Percentiles rank a stretch among this genome's conserved stretches.
Conservation (phyloP, 2,888 invertebrate species). For the Blastobasis lacticolella region DNA sequence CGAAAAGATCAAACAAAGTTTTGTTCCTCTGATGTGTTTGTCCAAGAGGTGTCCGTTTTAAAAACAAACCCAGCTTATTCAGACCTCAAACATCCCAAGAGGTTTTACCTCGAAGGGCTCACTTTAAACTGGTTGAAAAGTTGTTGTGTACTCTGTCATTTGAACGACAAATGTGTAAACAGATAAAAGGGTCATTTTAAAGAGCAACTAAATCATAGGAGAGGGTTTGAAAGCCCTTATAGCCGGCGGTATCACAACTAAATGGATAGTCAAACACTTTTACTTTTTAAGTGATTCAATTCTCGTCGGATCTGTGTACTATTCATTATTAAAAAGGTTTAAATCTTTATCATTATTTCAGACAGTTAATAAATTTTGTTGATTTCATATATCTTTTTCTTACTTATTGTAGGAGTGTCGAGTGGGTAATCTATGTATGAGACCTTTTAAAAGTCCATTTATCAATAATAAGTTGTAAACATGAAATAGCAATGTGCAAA, state of each 20-base stretch:
- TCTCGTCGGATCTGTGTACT: constrained; percentile 5
- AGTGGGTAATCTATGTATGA: too few relatives aligned
- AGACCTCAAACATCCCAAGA: constrained; percentile 16
- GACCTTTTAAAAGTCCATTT: too few relatives aligned
- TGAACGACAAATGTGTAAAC: constrained; percentile 45
- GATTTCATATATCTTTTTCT: too few relatives aligned
- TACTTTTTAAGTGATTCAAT: constrained; percentile 26
- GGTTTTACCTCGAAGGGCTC: constrained; percentile 11
- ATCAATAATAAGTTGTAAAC: too few relatives aligned
- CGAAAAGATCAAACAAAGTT: constrained; percentile 32
- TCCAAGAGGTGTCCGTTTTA: constrained; percentile 37
- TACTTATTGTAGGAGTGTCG: too few relatives aligned
- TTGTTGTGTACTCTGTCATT: constrained; percentile 37
- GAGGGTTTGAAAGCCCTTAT: constrained; percentile 25
- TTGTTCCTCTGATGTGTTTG: constrained; percentile 30
- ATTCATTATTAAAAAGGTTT: too few relatives aligned
- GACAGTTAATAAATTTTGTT: too few relatives aligned
- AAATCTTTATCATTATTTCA: too few relatives aligned
- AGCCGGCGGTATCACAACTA: neutral
- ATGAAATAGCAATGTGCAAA: too few relatives aligned
- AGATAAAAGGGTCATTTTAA: constrained; percentile 38
- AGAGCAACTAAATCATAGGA: constrained; percentile 44
- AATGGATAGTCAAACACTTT: constrained; percentile 21
- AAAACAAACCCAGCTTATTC: constrained; percentile 20
- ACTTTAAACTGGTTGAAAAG: constrained; percentile 17